phyloP scores from a whole-genome alignment of 2,113 vertebrate genomes.

The Gadus macrocephalus region DNA sequence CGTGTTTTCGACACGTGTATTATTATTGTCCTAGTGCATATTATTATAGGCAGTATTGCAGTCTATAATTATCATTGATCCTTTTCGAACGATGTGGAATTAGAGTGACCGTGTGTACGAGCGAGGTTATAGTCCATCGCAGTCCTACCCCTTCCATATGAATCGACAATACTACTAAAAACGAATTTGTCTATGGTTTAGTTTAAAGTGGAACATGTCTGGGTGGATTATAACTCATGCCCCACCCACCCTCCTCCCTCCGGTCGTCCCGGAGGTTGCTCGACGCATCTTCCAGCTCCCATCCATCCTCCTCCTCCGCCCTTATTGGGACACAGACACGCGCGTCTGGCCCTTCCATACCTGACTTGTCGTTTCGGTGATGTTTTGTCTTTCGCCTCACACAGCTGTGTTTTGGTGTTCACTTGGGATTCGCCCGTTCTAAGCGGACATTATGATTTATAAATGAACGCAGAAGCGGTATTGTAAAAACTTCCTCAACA shows the following conservation, averaged over 20 bases:
- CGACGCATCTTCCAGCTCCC: constrained; percentile 30
- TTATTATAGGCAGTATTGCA: too few species aligned
- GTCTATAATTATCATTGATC: too few species aligned
- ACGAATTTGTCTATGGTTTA: too few species aligned
- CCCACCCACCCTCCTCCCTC: not conserved
- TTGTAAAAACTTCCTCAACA: constrained; percentile 20
- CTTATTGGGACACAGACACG: not conserved
- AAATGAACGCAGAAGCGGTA: constrained; percentile 20
- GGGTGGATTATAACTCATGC: not conserved
- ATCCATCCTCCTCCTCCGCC: constrained; percentile 6
- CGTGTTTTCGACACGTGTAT: too few species aligned
- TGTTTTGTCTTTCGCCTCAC: not conserved
- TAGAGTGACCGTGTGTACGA: too few species aligned
- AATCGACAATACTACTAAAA: too few species aligned
- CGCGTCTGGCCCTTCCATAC: not conserved
- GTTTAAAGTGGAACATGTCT: too few species aligned
- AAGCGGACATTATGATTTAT: constrained; percentile 32
- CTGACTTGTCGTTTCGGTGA: not conserved
- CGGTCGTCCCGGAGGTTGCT: constrained; percentile 5
- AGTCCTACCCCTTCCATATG: too few species aligned
- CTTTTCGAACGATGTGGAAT: too few species aligned
- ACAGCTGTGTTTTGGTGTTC: not conserved
- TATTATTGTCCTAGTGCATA: too few species aligned
- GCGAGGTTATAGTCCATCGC: too few species aligned
- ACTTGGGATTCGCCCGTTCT: not conserved